Base-by-base conservation (phyloP, 1,140 invertebrate genomes). In the Argopecten irradians region DNA sequence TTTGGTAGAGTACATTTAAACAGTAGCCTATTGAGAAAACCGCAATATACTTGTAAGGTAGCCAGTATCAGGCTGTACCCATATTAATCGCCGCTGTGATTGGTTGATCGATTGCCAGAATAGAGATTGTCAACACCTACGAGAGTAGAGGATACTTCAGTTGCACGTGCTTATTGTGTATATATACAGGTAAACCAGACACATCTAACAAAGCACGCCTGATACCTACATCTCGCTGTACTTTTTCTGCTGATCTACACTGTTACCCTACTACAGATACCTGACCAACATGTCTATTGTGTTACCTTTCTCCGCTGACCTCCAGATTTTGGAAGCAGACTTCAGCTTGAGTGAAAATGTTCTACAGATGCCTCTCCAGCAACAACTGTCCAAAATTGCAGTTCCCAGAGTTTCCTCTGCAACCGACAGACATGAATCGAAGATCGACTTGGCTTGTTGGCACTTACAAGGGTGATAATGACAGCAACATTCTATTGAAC, bases 251-350 rank as follows among this genome's bases (percentile, higher is more conserved):
- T 71, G 55, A 71, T 71, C 55, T 71, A 71, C 55, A 71, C 55
- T 71, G 55, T 71, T 71, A 16, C 1, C n/a, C 55, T 71, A 71
- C 55, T 28, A 71, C 55, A 71, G 55, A 71, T 28, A 71, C 55
- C 55, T 71, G 55, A 71, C 28, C 55, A 71, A 71, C 55, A 71
- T 71, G 55, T 71, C 55, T 71, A 71, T 71, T n/a, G 55, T 71
- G 28, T 71, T 71, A n/a, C 55, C 55, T 71, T 71, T 71, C 55
- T 71, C 55, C 55, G 55, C 55, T n/a, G 55, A 71, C 22, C 14
- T 71, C 55, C 22, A 71, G 55, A 71, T n/a, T n/a, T 3, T 71
- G 55, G 55, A 71, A n/a, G 22, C 55, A 28, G 55, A 28, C 55
- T 28, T 71, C 55, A 71, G n/a, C n/a, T 28, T 28, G 1, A 71